These are phyloP conservation scores for Pangasius sanitwongsei DNA, from an alignment of 2,797 vertebrate species.

Conservation along the genomic window DNA sequence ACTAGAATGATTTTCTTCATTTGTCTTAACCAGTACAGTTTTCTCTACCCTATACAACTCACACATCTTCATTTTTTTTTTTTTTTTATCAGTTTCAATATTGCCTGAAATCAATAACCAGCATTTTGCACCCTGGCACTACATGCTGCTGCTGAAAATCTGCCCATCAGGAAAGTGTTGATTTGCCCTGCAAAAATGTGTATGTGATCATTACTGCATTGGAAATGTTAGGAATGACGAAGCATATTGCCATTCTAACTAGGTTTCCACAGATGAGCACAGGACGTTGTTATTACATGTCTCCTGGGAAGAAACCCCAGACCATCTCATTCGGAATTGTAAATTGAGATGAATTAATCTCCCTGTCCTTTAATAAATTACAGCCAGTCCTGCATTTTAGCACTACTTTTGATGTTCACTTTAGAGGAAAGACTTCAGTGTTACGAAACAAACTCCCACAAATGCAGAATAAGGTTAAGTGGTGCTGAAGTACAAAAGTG, in stretches of 20 bases:
- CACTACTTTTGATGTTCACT: conserved; percentile 45
- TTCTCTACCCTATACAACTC: neutral
- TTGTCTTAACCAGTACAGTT: neutral
- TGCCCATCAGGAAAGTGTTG: conserved; percentile 31
- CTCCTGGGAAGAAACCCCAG: conserved; percentile 29
- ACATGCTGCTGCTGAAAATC: neutral
- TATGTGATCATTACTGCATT: conserved; percentile 33
- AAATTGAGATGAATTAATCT: conserved; percentile 29
- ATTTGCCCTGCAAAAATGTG: conserved; percentile 7
- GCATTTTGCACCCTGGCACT: neutral
- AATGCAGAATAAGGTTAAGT: conserved; percentile 53
- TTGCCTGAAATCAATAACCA: neutral
- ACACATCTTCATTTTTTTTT: neutral
- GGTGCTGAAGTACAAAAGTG: conserved; percentile 23
- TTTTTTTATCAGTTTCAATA: neutral
- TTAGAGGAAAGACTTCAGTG: conserved; percentile 34
- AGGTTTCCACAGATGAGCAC: conserved; percentile 30
- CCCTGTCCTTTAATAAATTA: neutral
- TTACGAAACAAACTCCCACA: conserved; percentile 64
- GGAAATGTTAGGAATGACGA: conserved; percentile 22
- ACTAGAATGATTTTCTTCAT: neutral
- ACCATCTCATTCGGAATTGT: neutral
- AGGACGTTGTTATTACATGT: conserved; percentile 21
- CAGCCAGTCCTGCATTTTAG: neutral
- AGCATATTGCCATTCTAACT: conserved; percentile 30